These are phyloP conservation scores for Toxotes chatareus DNA, from an alignment of 2,113 vertebrate genomes.

Conservation along the genomic window DNA sequence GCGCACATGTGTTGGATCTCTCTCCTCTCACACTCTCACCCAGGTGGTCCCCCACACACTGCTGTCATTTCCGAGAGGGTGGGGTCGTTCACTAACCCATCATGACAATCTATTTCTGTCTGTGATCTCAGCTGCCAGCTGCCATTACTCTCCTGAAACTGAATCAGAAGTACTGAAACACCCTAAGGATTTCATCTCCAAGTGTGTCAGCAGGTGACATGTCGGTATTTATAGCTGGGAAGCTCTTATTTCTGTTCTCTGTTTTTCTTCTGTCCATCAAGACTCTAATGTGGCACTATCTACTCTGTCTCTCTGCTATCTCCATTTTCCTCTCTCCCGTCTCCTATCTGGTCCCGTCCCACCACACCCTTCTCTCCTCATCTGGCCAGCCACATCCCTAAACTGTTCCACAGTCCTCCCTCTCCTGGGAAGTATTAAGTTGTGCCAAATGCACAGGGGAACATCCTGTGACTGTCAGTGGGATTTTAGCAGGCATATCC, in stretches of 20 bases:
- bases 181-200: conserved; percentile 49
- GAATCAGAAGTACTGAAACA: conserved; percentile 54
- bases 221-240: conserved; percentile 47
- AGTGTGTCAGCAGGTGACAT: conserved; percentile 30
- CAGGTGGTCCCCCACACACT: conserved; percentile 54
- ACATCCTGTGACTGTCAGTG: conserved; percentile 32
- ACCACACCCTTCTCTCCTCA: conserved; percentile 28
- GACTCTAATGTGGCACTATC: conserved; percentile 13
- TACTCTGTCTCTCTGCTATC: conserved; percentile 45
- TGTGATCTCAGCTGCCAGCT: conserved; percentile 73
- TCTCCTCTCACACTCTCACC: conserved; percentile 1
- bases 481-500: conserved; percentile 9
- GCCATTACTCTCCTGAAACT: conserved; percentile 28
- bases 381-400: not conserved
- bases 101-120: conserved; percentile 65
- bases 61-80: conserved; percentile 50
- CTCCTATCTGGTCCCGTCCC: conserved; percentile 44
- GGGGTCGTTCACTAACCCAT: conserved; percentile 32
- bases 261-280: conserved; percentile 15
- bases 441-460: conserved; percentile 35
- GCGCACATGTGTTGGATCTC: not conserved
- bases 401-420: not conserved
- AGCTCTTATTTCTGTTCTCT: conserved; percentile 10
- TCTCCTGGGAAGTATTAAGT: conserved; percentile 20
- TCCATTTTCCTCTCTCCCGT: conserved; percentile 12